A percentile compares a stretch with the other conserved stretches of the same genome.
phyloP scores from a whole-genome alignment of 2,797 vertebrate species.

The Meriones psammophilus region DNA sequence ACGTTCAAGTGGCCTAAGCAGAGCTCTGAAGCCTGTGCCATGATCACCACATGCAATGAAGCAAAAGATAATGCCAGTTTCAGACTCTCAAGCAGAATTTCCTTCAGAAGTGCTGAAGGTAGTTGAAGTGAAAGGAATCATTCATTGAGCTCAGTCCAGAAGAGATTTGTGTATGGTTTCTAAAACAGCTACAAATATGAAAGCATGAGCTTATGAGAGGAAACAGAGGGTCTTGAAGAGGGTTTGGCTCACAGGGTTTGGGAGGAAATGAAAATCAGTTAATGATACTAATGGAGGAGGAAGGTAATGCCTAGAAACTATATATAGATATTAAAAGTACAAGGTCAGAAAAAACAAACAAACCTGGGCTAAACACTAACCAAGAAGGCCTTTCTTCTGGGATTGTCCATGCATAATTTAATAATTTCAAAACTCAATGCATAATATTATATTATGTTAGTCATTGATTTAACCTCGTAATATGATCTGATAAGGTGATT shows the following conservation, averaged over 20 bases:
- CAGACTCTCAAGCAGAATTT: not conserved
- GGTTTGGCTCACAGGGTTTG: not conserved
- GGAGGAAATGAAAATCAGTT: slow-evolving; percentile 7
- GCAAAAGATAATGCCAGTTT: not conserved
- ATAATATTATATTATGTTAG: not conserved
- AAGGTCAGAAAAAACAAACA: not conserved
- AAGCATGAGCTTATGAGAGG: not conserved
- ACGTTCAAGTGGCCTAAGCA: not conserved
- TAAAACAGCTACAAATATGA: not conserved
- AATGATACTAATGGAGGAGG: not conserved
- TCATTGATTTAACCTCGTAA: slow-evolving; percentile 54
- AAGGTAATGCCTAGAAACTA: slow-evolving; percentile 3
- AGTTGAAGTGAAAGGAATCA: not conserved
- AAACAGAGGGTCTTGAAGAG: not conserved
- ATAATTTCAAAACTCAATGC: slow-evolving; percentile 9
- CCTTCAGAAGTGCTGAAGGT: not conserved
- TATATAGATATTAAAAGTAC: not conserved
- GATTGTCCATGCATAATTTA: slow-evolving; percentile 54
- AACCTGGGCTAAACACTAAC: not conserved
- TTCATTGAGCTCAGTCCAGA: not conserved
- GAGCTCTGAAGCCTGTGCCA: not conserved
- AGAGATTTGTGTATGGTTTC: not conserved
- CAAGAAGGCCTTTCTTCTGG: not conserved
- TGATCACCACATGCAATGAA: not conserved
- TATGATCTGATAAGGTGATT: slow-evolving; percentile 37